Percentiles rank a stretch among this genome's conserved stretches.
Evolutionary conservation across 1,140 invertebrate species (phyloP).

Genomic region (Drosophila pachea): DNA sequence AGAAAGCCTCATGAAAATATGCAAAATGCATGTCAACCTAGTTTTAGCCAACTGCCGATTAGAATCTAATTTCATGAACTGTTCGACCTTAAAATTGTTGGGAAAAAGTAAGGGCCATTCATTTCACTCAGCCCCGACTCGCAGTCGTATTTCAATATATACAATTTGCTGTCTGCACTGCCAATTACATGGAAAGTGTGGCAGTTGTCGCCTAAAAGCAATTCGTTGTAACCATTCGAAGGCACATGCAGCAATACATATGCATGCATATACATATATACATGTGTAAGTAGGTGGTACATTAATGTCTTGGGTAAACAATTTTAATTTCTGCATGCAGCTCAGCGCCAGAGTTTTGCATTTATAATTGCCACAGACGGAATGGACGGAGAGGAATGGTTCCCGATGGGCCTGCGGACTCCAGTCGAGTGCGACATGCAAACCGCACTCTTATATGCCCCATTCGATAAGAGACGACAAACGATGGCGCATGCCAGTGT

Average conservation of each 20-base stretch:
- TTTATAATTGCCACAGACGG: constrained; percentile 44
- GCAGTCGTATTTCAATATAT: constrained; percentile 7
- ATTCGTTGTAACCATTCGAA: constrained; percentile 63
- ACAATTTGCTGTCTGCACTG: not conserved
- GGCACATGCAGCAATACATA: constrained; percentile 23
- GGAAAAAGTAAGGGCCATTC: not conserved
- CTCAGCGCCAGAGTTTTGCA: constrained; percentile 47
- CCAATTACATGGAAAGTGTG: constrained; percentile 43
- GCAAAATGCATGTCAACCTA: not conserved
- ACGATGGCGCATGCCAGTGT: constrained; percentile 43
- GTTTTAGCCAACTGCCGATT: not conserved
- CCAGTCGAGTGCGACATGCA: constrained; percentile 42
- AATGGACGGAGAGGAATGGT: not conserved
- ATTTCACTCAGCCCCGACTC: not conserved
- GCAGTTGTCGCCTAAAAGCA: constrained; percentile 68
- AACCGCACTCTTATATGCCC: constrained; percentile 31
- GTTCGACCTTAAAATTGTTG: not conserved
- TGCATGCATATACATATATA: no score
- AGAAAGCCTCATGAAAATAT: not conserved
- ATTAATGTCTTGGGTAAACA: constrained; percentile 75
- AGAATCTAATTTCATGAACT: no score
- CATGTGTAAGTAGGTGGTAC: constrained; percentile 36
- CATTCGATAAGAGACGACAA: constrained; percentile 66
- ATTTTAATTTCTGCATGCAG: constrained; percentile 66
- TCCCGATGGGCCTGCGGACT: not conserved